phyloP scores from a whole-genome alignment of 1,140 invertebrate species.

The Cyclina sinensis region DNA sequence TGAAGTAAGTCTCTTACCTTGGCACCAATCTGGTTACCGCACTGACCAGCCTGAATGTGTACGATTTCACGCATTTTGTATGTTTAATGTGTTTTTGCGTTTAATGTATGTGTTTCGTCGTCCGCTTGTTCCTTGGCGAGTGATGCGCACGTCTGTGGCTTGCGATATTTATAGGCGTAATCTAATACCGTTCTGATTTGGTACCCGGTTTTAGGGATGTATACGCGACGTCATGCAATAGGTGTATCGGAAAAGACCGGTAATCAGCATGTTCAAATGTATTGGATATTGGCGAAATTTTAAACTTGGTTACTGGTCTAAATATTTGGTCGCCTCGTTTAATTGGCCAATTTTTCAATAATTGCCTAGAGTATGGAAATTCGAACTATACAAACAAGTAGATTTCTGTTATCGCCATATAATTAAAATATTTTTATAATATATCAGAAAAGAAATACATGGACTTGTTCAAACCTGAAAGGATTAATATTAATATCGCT shows the following conservation, averaged over 20 bases:
- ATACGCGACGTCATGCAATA: no score
- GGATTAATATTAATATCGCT: not conserved
- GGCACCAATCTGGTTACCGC: constrained; percentile 97
- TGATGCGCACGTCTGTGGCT: not conserved
- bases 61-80: constrained; percentile 97
- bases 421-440: constrained; percentile 2
- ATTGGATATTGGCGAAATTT: constrained; percentile 8
- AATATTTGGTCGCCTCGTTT: not conserved
- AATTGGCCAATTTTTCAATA: constrained; percentile 33
- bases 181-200: not conserved
- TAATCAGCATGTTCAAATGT: constrained; percentile 23
- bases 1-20: constrained; percentile 90
- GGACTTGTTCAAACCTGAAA: not conserved
- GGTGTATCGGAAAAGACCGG: not conserved
- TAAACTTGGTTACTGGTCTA: constrained; percentile 28
- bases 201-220: constrained; percentile 2
- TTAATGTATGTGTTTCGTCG: not conserved
- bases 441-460: not conserved
- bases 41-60: constrained; percentile 96
- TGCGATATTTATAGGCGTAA: not conserved
- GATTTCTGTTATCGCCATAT: not conserved
- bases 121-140: constrained; percentile 35
- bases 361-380: not conserved
- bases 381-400: not conserved
- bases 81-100: constrained; percentile 82